Conservation (phyloP, 2,113 vertebrate genomes). For the Symphodus melops region DNA sequence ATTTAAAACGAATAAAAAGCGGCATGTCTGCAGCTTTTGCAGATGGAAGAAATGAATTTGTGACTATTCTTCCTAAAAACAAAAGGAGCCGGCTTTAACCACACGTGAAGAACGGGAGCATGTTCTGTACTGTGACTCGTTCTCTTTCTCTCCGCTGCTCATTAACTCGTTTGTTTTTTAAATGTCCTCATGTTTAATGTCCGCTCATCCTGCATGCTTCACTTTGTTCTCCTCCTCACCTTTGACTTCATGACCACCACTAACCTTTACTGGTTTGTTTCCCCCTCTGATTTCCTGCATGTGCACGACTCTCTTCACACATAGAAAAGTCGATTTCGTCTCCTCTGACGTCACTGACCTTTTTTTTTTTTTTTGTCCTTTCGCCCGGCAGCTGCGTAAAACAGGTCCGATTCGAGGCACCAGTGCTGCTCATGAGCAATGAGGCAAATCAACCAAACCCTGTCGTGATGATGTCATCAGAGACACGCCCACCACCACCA, state of each 20-base stretch:
- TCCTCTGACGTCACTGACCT: not conserved
- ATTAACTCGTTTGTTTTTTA: not conserved
- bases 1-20: too few relatives aligned
- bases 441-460: conserved; percentile 84
- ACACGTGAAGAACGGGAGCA: not conserved
- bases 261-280: not conserved
- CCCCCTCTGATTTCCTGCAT: not conserved
- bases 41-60: too few relatives aligned
- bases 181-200: not conserved
- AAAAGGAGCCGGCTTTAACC: not conserved
- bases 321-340: not conserved
- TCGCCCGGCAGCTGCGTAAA: conserved; percentile 88
- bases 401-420: conserved; percentile 96
- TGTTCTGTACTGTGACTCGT: not conserved
- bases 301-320: not conserved
- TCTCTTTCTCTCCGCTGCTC: conserved; percentile 8
- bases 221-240: conserved; percentile 19
- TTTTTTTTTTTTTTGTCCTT: not conserved
- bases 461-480: conserved; percentile 76
- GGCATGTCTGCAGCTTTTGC: too few relatives aligned
- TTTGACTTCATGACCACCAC: not conserved
- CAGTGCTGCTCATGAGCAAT: conserved; percentile 95
- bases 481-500: conserved; percentile 65
- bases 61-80: too few relatives aligned
- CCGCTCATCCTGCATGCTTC: not conserved